A percentile compares a stretch with the other conserved stretches of the same genome.
Conservation (phyloP, 2,113 vertebrate genomes). For the Mobula birostris region DNA sequence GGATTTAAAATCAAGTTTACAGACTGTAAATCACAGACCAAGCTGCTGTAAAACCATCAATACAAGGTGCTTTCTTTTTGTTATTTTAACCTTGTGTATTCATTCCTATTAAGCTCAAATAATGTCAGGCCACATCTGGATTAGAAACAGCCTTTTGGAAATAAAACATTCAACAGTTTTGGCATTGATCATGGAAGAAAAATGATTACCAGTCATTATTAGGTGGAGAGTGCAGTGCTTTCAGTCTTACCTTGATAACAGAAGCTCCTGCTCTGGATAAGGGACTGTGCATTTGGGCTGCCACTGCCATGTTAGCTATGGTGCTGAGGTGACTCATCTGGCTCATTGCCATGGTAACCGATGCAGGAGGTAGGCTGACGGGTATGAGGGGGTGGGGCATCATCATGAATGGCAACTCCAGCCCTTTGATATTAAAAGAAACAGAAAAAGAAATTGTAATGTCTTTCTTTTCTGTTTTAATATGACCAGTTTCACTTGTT, state of each 20-base stretch:
- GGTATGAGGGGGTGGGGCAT: conserved; percentile 87
- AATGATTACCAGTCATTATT: background rate
- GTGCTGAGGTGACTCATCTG: conserved; percentile 90
- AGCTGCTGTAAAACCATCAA: background rate
- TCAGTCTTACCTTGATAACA: conserved; percentile 72
- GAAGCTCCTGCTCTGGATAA: conserved; percentile 71
- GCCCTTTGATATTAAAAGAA: conserved; percentile 54
- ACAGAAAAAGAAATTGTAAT: conserved; percentile 23
- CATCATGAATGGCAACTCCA: conserved; percentile 89
- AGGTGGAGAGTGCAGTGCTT: background rate
- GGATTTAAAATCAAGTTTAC: conserved; percentile 7
- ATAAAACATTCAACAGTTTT: background rate
- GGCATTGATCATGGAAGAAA: background rate
- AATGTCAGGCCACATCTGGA: background rate
- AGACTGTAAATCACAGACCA: background rate
- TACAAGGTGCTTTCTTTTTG: background rate
- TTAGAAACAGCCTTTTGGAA: background rate
- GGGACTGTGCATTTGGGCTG: conserved; percentile 77
- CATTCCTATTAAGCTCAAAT: conserved; percentile 7
- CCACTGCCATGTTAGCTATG: conserved; percentile 79
- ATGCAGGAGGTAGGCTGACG: conserved; percentile 82
- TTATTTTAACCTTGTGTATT: conserved; percentile 11
- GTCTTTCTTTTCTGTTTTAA: conserved; percentile 32
- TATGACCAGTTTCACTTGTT: conserved; percentile 26
- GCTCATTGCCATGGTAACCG: conserved; percentile 88